Base-by-base conservation (phyloP, 2,888 invertebrate species). In the Dicranocentrus wangi region DNA sequence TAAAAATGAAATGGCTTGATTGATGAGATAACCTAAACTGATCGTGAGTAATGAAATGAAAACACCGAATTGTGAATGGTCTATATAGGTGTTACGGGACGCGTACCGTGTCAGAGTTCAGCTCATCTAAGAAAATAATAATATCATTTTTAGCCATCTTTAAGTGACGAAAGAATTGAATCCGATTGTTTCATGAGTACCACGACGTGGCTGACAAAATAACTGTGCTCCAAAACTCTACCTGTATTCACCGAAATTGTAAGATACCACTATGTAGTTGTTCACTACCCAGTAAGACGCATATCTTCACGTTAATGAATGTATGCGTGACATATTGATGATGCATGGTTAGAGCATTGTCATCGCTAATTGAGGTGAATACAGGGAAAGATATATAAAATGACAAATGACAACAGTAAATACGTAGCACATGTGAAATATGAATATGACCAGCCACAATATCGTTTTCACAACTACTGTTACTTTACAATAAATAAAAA, bases 231-330 rank as follows among this genome's bases (percentile, higher is more conserved):
- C 23, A 55, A 19, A 55, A 55, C 21, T 66, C 55, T 65, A 68
- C 58, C 75, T 76, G 75, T 42, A 76, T 76, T 60, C 55, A 19
- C 58, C 32, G 43, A 55, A 43, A 28, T 73, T 23, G 21, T 78
- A 79, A 65, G 79, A 79, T 79, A 79, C 79, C 79, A 79, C 79
- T 79, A 53, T 65, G 39, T 79, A 79, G 79, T 71, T 79, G 79
- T 79, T 79, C 79, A 79, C 53, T 55, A 19, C 21, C 55, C 55
- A 21, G 47, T n/a, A n/a, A 10, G n/a, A 39, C 47, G 15, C n/a
- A 7, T 3, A 32, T 32, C 32, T 47, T 15, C 47, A 7, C 47
- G n/a, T n/a, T n/a, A n/a, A n/a, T n/a, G n/a, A n/a, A n/a, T n/a
- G n/a, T n/a, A n/a, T n/a, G n/a, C n/a, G n/a, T n/a, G n/a, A n/a